Percentiles rank a stretch among this genome's conserved stretches.
Evolutionary conservation across 2,113 vertebrate genomes (phyloP).

Genomic region (Orycteropus afer): DNA sequence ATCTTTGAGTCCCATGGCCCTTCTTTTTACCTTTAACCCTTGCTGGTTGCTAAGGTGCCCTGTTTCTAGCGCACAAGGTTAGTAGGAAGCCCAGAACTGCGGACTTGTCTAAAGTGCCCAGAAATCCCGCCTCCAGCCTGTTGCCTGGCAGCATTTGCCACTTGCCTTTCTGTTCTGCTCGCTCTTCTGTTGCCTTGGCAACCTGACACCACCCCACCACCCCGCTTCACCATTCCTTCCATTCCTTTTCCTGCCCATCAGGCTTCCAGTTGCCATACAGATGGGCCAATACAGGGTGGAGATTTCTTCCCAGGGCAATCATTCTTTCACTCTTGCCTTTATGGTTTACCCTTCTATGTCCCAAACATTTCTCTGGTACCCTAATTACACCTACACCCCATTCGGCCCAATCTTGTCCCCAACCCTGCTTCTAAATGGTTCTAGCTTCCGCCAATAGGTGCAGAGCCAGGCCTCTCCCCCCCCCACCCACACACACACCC

Average conservation of each 20-base stretch:
- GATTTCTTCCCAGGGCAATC: not conserved
- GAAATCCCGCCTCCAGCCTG: constrained; percentile 27
- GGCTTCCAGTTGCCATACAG: constrained; percentile 25
- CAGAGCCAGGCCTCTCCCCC: not conserved
- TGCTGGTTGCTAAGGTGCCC: constrained; percentile 13
- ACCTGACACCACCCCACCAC: no score
- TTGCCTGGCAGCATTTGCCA: constrained; percentile 44
- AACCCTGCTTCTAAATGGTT: not conserved
- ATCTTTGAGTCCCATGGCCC: constrained; percentile 68
- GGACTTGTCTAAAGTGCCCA: not conserved
- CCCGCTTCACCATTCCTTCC: constrained; percentile 3
- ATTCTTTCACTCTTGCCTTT: not conserved
- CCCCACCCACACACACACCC: not conserved
- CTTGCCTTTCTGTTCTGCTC: constrained; percentile 13
- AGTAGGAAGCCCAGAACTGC: constrained; percentile 4
- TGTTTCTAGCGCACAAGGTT: constrained; percentile 47
- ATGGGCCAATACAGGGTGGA: constrained; percentile 20
- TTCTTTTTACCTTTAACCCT: constrained; percentile 61
- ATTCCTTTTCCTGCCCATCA: constrained; percentile 14
- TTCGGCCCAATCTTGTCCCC: not conserved
- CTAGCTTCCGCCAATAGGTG: not conserved
- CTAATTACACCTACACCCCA: not conserved
- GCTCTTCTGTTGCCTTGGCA: constrained; percentile 35
- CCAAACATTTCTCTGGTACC: not conserved
- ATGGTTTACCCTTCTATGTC: constrained; percentile 6